These are phyloP conservation scores for Leptogaster cylindrica DNA, from an alignment of 2,888 invertebrate genomes.

Conservation along the genomic window DNA sequence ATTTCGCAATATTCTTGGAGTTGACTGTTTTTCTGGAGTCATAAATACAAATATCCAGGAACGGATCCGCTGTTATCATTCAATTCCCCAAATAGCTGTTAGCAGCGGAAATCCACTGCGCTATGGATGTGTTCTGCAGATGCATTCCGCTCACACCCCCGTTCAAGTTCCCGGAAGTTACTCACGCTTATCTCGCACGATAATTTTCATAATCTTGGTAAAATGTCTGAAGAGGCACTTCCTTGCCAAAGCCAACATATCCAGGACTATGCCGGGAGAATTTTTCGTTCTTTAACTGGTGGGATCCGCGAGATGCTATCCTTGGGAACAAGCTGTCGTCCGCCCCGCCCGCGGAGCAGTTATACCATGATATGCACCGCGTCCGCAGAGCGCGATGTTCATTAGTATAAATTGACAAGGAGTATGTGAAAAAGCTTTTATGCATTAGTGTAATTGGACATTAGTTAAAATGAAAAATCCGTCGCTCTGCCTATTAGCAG, in stretches of 20 bases:
- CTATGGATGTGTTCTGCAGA: too few relatives aligned
- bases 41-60: neutral
- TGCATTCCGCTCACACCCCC: too few relatives aligned
- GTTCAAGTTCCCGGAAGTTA: too few relatives aligned
- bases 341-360: neutral
- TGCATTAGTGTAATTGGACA: slow-evolving; percentile 54
- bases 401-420: slow-evolving; percentile 52
- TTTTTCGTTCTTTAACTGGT: slow-evolving; percentile 24
- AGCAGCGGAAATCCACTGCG: too few relatives aligned
- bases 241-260: neutral
- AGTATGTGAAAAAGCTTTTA: slow-evolving; percentile 52
- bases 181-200: slow-evolving; percentile 8
- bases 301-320: slow-evolving; percentile 3
- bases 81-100: too few relatives aligned
- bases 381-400: slow-evolving; percentile 44
- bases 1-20: neutral
- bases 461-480: slow-evolving; percentile 54
- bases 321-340: neutral
- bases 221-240: slow-evolving; percentile 7
- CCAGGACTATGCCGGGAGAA: slow-evolving; percentile 15
- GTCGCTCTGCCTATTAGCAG: slow-evolving; percentile 49
- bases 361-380: neutral
- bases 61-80: too few relatives aligned
- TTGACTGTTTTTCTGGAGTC: neutral
- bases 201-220: slow-evolving; percentile 12